phyloP scores from a whole-genome alignment of 2,113 vertebrate genomes.

The human region GRCh38 chr1:61372501-61373000 shows the following conservation, averaged over 20 bases:
- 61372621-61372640: slow-evolving; percentile 25
- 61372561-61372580: slow-evolving; percentile 76
- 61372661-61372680: neutral
- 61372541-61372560: slow-evolving; percentile 80
- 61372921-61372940: slow-evolving; percentile 23
- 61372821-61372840: slow-evolving; percentile 8
- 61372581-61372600: slow-evolving; percentile 74
- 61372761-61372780: slow-evolving; percentile 31
- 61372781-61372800: neutral
- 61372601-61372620: slow-evolving; percentile 68
- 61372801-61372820: neutral
- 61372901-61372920: slow-evolving; percentile 57
- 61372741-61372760: neutral
- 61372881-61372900: slow-evolving; percentile 21
- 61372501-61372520: slow-evolving; percentile 83
- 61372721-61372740: neutral
- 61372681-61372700: neutral
- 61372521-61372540: slow-evolving; percentile 83
- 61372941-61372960: slow-evolving; percentile 66
- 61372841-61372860: neutral
- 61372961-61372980: slow-evolving; percentile 79
- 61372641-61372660: neutral
- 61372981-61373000: slow-evolving; percentile 77
- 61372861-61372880: neutral
- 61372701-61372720: neutral